phyloP scores from a whole-genome alignment of 2,888 invertebrate genomes.

The Euclidia mi region DNA sequence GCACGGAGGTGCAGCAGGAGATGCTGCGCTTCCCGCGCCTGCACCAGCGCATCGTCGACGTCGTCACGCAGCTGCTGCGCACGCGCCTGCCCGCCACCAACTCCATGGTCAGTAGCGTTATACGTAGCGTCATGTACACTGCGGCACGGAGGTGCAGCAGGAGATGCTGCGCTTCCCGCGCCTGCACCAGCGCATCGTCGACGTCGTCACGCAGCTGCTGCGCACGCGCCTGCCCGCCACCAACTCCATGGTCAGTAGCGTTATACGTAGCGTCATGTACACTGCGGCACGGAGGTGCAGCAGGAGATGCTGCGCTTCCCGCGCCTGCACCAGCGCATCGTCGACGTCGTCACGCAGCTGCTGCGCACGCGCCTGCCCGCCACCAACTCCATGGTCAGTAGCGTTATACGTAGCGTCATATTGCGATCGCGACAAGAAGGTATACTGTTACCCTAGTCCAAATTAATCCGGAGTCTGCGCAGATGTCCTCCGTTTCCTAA shows the following conservation, averaged over 20 bases:
- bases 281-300: slow-evolving; percentile 99
- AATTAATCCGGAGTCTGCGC: too few species aligned
- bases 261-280: slow-evolving; percentile 98
- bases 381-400: slow-evolving; percentile 97
- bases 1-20: slow-evolving; percentile 99
- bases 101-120: too few species aligned
- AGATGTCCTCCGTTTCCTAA: too few species aligned
- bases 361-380: slow-evolving; percentile 98
- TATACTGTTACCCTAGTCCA: too few species aligned
- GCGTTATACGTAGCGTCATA: too few species aligned
- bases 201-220: slow-evolving; percentile 98
- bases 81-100: slow-evolving; percentile 87
- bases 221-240: slow-evolving; percentile 91
- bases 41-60: slow-evolving; percentile 99
- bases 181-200: slow-evolving; percentile 98
- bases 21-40: slow-evolving; percentile 99
- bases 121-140: slow-evolving; percentile 98
- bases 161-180: slow-evolving; percentile 99
- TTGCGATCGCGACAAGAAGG: too few species aligned
- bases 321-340: slow-evolving; percentile 98
- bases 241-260: slow-evolving; percentile 65
- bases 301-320: slow-evolving; percentile 99
- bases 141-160: slow-evolving; percentile 99
- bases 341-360: slow-evolving; percentile 99
- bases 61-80: slow-evolving; percentile 98